Conservation (phyloP, 2,113 vertebrate genomes). For the Callithrix jacchus region DNA sequence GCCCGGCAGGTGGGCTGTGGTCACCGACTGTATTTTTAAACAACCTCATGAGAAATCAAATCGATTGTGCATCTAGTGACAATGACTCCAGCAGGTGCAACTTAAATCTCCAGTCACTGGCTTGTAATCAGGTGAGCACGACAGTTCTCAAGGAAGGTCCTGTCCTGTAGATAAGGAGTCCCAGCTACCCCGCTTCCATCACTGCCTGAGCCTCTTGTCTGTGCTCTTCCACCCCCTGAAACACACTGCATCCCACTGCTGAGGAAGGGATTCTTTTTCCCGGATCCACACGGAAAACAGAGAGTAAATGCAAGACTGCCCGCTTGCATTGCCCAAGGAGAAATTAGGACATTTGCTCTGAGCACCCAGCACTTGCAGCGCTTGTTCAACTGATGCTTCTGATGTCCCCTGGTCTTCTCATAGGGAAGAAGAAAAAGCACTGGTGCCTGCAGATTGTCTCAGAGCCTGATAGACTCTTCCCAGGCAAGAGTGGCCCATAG, state of each 20-base stretch:
- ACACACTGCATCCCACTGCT: rapidly evolving
- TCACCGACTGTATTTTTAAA: neutral
- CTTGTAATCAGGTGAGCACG: neutral
- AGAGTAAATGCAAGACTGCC: neutral
- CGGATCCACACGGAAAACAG: rapidly evolving
- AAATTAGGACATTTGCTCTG: rapidly evolving
- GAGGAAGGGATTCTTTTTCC: neutral
- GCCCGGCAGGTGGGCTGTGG: neutral
- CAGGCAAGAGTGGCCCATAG: neutral
- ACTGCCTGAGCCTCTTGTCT: neutral
- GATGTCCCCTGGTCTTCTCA: neutral
- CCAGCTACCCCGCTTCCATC: neutral
- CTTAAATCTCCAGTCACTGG: neutral
- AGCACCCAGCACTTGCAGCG: neutral
- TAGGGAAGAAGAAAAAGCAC: neutral
- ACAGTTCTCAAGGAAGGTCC: rapidly evolving
- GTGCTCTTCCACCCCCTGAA: neutral
- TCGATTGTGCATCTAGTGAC: rapidly evolving
- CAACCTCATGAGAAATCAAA: neutral
- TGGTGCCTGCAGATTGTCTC: neutral
- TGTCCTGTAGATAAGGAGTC: rapidly evolving
- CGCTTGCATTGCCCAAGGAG: neutral
- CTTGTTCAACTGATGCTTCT: rapidly evolving
- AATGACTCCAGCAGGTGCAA: neutral
- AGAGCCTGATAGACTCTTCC: neutral